Percentiles rank a stretch among this genome's conserved stretches.
phyloP scores from a whole-genome alignment of 2,888 invertebrate genomes.

The Rapana venosa region DNA sequence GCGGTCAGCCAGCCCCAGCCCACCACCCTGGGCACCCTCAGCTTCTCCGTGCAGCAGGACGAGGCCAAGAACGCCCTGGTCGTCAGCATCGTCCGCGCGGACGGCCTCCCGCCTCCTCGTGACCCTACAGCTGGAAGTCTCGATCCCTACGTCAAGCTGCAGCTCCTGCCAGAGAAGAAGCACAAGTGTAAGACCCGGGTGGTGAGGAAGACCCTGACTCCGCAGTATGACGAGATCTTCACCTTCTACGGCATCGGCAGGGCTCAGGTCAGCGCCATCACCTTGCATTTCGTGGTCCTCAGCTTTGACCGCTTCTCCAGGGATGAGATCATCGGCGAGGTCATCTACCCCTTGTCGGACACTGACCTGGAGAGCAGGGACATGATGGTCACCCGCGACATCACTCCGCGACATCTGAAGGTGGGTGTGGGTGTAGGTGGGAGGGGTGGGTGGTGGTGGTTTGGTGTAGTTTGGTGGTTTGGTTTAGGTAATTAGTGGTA shows the following conservation, averaged over 20 bases:
- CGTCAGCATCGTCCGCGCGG: slow-evolving; percentile 94
- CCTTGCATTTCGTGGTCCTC: slow-evolving; percentile 83
- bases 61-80: slow-evolving; percentile 93
- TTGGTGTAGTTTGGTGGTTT: background rate
- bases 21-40: slow-evolving; percentile 86
- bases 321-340: slow-evolving; percentile 98
- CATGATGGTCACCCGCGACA: slow-evolving; percentile 84
- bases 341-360: slow-evolving; percentile 84
- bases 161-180: slow-evolving; percentile 97
- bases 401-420: slow-evolving; percentile 95
- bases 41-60: slow-evolving; percentile 93
- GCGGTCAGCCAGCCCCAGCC: slow-evolving; percentile 35
- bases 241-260: slow-evolving; percentile 91
- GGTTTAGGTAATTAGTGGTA: background rate
- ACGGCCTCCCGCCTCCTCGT: slow-evolving; percentile 87
- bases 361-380: slow-evolving; percentile 78
- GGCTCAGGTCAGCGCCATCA: slow-evolving; percentile 91
- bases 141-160: slow-evolving; percentile 98
- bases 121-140: slow-evolving; percentile 89
- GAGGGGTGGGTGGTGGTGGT: background rate
- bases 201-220: slow-evolving; percentile 95
- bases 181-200: slow-evolving; percentile 98
- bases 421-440: slow-evolving; percentile 79
- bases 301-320: slow-evolving; percentile 96
- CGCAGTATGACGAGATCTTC: slow-evolving; percentile 98